A percentile compares a stretch with the other conserved stretches of the same genome.
phyloP scores from a whole-genome alignment of 2,888 invertebrate genomes.

The Odontothrips loti region DNA sequence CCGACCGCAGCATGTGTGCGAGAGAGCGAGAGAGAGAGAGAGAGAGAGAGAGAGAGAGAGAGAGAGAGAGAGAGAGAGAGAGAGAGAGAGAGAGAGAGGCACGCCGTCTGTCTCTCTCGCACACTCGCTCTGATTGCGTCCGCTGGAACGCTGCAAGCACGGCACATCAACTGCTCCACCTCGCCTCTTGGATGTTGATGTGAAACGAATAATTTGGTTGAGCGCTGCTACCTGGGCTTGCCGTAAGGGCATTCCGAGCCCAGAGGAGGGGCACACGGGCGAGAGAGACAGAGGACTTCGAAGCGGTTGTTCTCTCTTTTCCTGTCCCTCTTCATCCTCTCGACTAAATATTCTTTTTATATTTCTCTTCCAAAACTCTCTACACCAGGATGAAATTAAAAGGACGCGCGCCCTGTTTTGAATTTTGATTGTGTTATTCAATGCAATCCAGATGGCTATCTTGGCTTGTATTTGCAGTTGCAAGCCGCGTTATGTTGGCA shows the following conservation, averaged over 20 bases:
- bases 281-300: neutral
- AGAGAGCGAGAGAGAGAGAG: neutral
- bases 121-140: constrained; percentile 25
- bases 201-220: constrained; percentile 26
- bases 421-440: constrained; percentile 20
- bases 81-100: neutral
- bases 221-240: constrained; percentile 14
- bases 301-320: constrained; percentile 24
- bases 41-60: neutral
- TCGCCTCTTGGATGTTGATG: constrained; percentile 15
- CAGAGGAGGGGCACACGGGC: neutral
- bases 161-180: constrained; percentile 3
- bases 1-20: neutral
- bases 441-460: constrained; percentile 18
- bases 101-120: neutral
- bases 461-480: constrained; percentile 13
- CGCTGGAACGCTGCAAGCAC: constrained; percentile 3
- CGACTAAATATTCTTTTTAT: constrained; percentile 30
- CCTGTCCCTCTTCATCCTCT: constrained; percentile 10
- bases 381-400: neutral
- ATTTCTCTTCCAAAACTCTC: constrained; percentile 25
- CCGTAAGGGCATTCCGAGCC: neutral
- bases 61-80: neutral
- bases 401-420: constrained; percentile 1
- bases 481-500: constrained; percentile 3